Evolutionary conservation across 2,888 invertebrate genomes (phyloP).

Genomic region (Lepetodrilus schrolli): DNA sequence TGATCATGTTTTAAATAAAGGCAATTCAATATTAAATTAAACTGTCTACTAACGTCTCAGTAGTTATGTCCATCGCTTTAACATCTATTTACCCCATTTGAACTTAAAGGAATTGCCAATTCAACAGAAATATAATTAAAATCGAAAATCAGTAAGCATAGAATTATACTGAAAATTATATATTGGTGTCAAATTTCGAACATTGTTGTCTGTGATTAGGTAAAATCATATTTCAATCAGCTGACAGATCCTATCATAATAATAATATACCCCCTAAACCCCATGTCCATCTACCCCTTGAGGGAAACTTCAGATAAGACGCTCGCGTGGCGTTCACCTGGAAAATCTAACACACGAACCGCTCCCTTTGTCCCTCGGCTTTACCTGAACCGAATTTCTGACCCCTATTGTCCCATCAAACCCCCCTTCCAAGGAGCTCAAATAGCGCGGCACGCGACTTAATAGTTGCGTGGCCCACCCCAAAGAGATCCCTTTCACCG

Average conservation of each 20-base stretch:
- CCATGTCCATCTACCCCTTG: background rate
- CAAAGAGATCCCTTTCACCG: background rate
- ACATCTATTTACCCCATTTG: too few species aligned
- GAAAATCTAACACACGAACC: background rate
- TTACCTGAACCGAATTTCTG: constrained; percentile 1
- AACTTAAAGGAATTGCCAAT: too few species aligned
- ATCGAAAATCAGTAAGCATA: too few species aligned
- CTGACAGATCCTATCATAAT: background rate
- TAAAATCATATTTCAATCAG: background rate
- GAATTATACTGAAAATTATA: too few species aligned
- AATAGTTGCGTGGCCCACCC: background rate
- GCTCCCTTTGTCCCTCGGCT: background rate
- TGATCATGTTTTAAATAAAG: too few species aligned
- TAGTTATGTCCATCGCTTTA: too few species aligned
- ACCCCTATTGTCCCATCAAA: background rate
- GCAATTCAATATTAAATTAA: too few species aligned
- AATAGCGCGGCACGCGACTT: constrained; percentile 5
- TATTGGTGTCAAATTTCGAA: too few species aligned
- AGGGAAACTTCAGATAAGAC: background rate
- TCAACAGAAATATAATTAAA: too few species aligned
- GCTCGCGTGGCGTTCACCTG: constrained; percentile 1
- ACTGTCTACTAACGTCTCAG: too few species aligned
- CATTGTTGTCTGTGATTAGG: too few species aligned
- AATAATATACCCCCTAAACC: background rate
- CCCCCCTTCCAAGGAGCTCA: background rate